A percentile compares a stretch with the other conserved stretches of the same genome.
These are phyloP conservation scores for Trichoplusia ni DNA, from an alignment of 1,140 invertebrate genomes.

Conservation along the genomic window DNA sequence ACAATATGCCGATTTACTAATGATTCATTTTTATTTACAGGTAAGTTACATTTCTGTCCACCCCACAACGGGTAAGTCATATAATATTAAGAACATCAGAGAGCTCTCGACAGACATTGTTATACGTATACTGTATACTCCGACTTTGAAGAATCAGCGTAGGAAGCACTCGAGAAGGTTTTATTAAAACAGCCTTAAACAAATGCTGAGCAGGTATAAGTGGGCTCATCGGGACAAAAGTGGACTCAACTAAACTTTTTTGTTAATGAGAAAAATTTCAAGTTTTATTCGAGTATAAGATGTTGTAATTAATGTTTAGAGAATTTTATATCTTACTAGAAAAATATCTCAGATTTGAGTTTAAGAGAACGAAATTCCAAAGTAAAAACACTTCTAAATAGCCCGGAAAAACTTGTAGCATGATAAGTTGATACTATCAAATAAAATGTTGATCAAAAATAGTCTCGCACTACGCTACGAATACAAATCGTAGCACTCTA, in stretches of 20 bases:
- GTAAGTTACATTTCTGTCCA: background rate
- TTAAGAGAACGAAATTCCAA: too few species aligned
- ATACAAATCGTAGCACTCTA: slow-evolving; percentile 20
- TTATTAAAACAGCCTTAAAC: slow-evolving; percentile 17
- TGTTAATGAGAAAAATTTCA: too few species aligned
- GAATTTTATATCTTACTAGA: too few species aligned
- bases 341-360: too few species aligned
- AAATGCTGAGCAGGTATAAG: background rate
- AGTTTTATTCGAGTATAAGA: too few species aligned
- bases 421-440: slow-evolving; percentile 10
- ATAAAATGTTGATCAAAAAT: slow-evolving; percentile 19
- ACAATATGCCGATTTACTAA: too few species aligned
- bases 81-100: too few species aligned
- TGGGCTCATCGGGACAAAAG: background rate
- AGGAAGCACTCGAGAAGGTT: slow-evolving; percentile 1
- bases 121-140: too few species aligned
- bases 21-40: background rate
- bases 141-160: too few species aligned
- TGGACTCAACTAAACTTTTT: too few species aligned
- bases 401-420: background rate
- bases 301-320: too few species aligned
- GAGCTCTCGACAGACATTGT: too few species aligned
- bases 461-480: background rate
- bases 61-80: background rate
- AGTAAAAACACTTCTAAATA: background rate